phyloP scores from a whole-genome alignment of 2,113 vertebrate species.

The Gymnorhina tibicen region DNA sequence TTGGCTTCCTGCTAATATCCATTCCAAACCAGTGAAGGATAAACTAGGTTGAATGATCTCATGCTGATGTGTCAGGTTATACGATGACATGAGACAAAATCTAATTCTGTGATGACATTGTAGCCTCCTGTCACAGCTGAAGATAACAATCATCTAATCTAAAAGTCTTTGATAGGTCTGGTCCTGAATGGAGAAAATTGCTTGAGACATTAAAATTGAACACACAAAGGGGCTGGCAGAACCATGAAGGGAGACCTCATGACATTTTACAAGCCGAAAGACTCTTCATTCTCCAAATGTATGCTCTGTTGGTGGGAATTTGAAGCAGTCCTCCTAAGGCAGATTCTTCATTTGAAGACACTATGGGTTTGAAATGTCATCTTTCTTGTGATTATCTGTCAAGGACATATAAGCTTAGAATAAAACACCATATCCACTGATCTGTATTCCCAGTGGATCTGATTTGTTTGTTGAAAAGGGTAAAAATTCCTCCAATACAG shows the following conservation, averaged over 20 bases:
- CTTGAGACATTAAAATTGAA: background rate
- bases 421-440: background rate
- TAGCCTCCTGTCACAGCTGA: background rate
- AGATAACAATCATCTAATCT: background rate
- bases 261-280: background rate
- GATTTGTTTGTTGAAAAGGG: conserved; percentile 2
- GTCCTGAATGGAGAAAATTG: background rate
- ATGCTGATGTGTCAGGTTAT: background rate
- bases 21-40: background rate
- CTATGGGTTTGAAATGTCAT: background rate
- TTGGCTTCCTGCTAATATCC: background rate
- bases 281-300: background rate
- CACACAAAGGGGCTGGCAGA: background rate
- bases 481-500: background rate
- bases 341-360: background rate
- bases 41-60: background rate
- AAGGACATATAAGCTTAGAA: background rate
- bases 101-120: background rate
- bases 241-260: background rate
- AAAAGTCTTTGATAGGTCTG: background rate
- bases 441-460: background rate
- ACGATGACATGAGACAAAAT: background rate
- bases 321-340: background rate
- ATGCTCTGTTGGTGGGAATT: background rate
- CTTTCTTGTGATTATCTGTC: conserved; percentile 10